Conservation (phyloP, 2,888 invertebrate genomes). For the Megamerina dolium region DNA sequence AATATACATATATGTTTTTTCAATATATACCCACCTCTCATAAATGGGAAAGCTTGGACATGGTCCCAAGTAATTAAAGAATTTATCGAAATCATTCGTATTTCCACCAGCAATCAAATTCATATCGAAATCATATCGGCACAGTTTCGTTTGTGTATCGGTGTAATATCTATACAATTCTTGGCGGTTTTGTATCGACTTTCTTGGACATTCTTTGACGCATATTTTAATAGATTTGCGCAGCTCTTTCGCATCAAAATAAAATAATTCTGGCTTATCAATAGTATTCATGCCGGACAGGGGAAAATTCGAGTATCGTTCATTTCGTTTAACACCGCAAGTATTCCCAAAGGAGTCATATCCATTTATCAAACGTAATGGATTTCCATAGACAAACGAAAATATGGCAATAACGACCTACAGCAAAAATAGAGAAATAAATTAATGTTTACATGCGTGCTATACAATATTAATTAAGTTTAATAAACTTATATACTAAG, state of each 20-base stretch:
- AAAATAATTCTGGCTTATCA: conserved; percentile 74
- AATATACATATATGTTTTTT: neutral
- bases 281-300: conserved; percentile 75
- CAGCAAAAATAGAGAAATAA: conserved; percentile 29
- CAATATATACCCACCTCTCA: conserved; percentile 54
- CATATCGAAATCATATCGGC: conserved; percentile 65
- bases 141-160: conserved; percentile 68
- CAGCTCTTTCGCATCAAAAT: conserved; percentile 73
- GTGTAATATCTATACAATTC: conserved; percentile 70
- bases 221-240: conserved; percentile 78
- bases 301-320: conserved; percentile 64
- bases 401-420: conserved; percentile 80
- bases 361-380: conserved; percentile 78
- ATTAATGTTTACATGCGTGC: neutral
- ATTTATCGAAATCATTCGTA: conserved; percentile 36
- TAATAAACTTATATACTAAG: neutral
- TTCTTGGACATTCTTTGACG: conserved; percentile 79
- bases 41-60: conserved; percentile 75
- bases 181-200: conserved; percentile 55
- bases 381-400: conserved; percentile 83
- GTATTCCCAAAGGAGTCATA: conserved; percentile 94
- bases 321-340: conserved; percentile 78
- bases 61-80: conserved; percentile 58
- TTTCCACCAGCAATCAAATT: conserved; percentile 51
- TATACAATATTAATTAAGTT: neutral